Evolutionary conservation across 2,113 vertebrate genomes (phyloP).

Genomic region (human (Homo sapiens)): DNA sequence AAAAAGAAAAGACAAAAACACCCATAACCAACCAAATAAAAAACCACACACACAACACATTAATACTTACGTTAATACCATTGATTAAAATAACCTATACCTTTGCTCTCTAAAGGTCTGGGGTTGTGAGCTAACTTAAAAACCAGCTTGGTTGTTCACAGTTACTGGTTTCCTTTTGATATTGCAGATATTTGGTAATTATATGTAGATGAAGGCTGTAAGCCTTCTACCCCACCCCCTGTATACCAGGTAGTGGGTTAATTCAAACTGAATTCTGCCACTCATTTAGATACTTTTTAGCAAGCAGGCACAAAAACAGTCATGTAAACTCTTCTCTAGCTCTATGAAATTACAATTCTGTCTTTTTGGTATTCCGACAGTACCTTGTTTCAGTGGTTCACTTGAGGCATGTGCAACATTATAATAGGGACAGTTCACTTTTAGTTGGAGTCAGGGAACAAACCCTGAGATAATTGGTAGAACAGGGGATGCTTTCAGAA

Average conservation of each 20-base stretch:
- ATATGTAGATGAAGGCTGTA: neutral
- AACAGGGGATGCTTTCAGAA: neutral
- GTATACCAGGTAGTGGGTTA: neutral
- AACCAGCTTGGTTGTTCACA: neutral
- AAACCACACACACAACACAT: neutral
- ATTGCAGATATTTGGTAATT: neutral
- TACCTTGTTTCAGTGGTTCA: neutral
- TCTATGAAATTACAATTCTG: neutral
- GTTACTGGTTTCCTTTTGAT: neutral
- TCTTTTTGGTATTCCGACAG: neutral
- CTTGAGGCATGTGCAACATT: neutral
- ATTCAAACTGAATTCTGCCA: neutral
- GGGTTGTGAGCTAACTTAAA: neutral
- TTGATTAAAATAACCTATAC: neutral
- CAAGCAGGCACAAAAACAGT: neutral
- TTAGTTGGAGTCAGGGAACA: neutral
- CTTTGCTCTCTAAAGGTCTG: neutral
- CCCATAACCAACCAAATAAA: neutral
- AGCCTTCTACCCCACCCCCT: neutral
- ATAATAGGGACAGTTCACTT: neutral
- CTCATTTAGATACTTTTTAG: neutral
- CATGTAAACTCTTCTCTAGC: neutral
- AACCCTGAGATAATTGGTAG: neutral
- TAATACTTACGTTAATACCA: neutral
- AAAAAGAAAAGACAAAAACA: neutral